phyloP scores from a whole-genome alignment of 2,888 invertebrate species.

The Baccha elongata region DNA sequence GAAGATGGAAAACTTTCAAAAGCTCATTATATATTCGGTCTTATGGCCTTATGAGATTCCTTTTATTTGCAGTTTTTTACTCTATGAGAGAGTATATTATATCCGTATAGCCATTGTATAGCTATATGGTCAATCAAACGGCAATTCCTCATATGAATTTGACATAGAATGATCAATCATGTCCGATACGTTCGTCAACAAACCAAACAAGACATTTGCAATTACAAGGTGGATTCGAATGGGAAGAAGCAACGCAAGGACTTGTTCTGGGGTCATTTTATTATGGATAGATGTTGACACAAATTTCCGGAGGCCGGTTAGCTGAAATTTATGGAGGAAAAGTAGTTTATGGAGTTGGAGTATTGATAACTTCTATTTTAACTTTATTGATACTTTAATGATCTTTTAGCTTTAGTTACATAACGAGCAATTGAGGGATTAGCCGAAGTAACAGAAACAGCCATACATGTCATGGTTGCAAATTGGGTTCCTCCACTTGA shows the following conservation, averaged over 20 bases:
- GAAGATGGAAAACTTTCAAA: constrained; percentile 82
- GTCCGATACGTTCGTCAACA: constrained; percentile 85
- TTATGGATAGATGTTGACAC: constrained; percentile 91
- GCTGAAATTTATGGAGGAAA: constrained; percentile 95
- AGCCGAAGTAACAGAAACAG: constrained; percentile 95
- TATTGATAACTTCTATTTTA: constrained; percentile 90
- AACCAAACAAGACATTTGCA: constrained; percentile 75
- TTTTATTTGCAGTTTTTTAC: constrained; percentile 94
- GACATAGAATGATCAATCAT: constrained; percentile 84
- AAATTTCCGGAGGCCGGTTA: constrained; percentile 90
- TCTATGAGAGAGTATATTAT: constrained; percentile 95
- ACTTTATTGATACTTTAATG: constrained; percentile 91
- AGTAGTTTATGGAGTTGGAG: constrained; percentile 91
- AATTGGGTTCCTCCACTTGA: constrained; percentile 97
- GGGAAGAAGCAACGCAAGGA: constrained; percentile 91
- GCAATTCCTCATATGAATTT: constrained; percentile 84
- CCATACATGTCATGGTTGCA: constrained; percentile 96
- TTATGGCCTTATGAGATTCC: constrained; percentile 93
- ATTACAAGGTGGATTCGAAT: constrained; percentile 87
- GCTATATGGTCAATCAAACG: constrained; percentile 93
- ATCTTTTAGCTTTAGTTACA: constrained; percentile 86
- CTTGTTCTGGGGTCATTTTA: constrained; percentile 92
- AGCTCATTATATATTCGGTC: constrained; percentile 89
- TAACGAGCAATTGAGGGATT: constrained; percentile 92
- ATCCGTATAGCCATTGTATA: constrained; percentile 97